Percentiles rank a stretch among this genome's conserved stretches.
Conservation (phyloP, 37 sponge, comb jelly and placozoan species). For the Eunapius fragilis region DNA sequence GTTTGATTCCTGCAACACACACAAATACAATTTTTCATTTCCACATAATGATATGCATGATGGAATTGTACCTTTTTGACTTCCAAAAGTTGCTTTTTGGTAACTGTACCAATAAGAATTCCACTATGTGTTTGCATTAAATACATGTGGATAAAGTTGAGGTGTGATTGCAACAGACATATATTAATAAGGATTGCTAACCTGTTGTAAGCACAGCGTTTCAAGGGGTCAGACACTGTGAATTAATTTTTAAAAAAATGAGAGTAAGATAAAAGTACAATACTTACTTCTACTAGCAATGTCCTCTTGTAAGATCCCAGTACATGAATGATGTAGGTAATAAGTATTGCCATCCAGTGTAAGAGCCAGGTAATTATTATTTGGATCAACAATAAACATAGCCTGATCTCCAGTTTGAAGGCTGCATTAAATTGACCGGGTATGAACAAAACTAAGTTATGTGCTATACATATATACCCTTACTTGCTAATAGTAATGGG, state of each 20-base stretch:
- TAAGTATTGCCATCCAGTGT: conserved; percentile 50
- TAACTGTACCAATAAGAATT: not conserved
- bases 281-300: not conserved
- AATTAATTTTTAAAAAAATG: not conserved
- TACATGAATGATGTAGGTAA: conserved; percentile 47
- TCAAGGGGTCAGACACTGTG: not conserved
- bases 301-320: not conserved
- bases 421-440: conserved; percentile 11
- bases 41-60: not conserved
- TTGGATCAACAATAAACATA: conserved; percentile 44
- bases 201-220: not conserved
- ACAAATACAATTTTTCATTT: not conserved
- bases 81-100: not conserved
- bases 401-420: conserved; percentile 54
- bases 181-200: not conserved
- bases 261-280: not conserved
- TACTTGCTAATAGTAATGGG: conserved; percentile 3
- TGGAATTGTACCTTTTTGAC: not conserved
- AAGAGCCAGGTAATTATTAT: conserved; percentile 58
- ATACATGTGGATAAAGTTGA: not conserved
- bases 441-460: not conserved
- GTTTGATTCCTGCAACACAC: conserved; percentile 43
- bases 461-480: not conserved
- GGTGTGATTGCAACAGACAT: not conserved
- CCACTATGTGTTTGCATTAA: not conserved